These are phyloP conservation scores for Pedicia rivosa DNA, from an alignment of 2,888 invertebrate genomes.

Conservation along the genomic window DNA sequence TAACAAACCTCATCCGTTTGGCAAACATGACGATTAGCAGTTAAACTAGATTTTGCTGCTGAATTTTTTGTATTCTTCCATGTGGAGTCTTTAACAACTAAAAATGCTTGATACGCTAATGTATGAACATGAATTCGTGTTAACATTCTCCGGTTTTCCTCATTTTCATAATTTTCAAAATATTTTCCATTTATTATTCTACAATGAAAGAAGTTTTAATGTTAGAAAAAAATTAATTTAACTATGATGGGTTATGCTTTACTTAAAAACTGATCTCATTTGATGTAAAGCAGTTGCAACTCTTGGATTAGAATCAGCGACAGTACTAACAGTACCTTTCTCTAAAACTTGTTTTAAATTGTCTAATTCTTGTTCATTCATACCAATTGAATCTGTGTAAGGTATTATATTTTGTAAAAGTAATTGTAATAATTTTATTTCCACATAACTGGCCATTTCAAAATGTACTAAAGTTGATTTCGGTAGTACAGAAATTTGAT, in stretches of 20 bases:
- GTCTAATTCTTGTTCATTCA: slow-evolving; percentile 77
- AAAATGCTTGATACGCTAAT: slow-evolving; percentile 70
- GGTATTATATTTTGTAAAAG: slow-evolving; percentile 51
- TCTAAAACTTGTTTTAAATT: slow-evolving; percentile 56
- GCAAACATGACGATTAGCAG: slow-evolving; percentile 70
- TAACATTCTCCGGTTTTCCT: slow-evolving; percentile 37
- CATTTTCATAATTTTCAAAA: slow-evolving; percentile 16
- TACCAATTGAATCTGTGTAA: slow-evolving; percentile 64
- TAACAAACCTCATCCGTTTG: slow-evolving; percentile 42
- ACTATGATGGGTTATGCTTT: background rate
- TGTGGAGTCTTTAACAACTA: slow-evolving; percentile 44
- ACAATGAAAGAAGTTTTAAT: background rate
- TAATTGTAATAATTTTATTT: slow-evolving; percentile 47
- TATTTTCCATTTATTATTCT: slow-evolving; percentile 18
- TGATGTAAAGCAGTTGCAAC: slow-evolving; percentile 66
- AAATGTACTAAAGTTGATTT: slow-evolving; percentile 53
- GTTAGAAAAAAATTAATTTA: slow-evolving; percentile 16
- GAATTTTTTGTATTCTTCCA: slow-evolving; percentile 70
- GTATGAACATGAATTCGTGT: slow-evolving; percentile 74
- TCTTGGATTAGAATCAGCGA: slow-evolving; percentile 63
- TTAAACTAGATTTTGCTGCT: slow-evolving; percentile 67
- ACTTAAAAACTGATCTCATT: slow-evolving; percentile 51
- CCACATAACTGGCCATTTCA: slow-evolving; percentile 76
- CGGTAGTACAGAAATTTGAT: slow-evolving; percentile 46
- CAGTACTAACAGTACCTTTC: slow-evolving; percentile 51